Evolutionary conservation across 1,140 invertebrate genomes (phyloP).

Genomic region (Drosophila santomea): DNA sequence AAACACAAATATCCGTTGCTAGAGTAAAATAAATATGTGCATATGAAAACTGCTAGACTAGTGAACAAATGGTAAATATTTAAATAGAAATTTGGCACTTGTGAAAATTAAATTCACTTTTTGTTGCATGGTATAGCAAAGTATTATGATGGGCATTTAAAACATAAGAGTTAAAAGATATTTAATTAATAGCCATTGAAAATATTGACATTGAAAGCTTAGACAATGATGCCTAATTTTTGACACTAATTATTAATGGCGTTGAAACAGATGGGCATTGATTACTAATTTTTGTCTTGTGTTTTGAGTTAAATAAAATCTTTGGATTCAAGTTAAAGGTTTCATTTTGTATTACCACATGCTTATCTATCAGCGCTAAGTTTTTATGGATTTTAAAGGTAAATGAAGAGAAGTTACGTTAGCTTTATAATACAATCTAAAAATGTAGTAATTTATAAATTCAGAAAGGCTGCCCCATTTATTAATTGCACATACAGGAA

Average conservation of each 20-base stretch:
- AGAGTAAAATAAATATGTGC: background rate
- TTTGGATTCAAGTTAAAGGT: background rate
- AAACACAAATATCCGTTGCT: background rate
- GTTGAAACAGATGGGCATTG: background rate
- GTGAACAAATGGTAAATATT: constrained; percentile 14
- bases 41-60: constrained; percentile 2
- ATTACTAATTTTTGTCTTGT: background rate
- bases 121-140: background rate
- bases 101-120: constrained; percentile 14
- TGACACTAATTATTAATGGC: background rate
- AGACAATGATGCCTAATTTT: constrained; percentile 7
- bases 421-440: no score
- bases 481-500: no score
- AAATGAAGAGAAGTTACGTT: no score
- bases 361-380: background rate
- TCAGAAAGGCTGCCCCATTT: no score
- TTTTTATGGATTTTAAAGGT: background rate
- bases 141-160: constrained; percentile 20
- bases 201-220: background rate
- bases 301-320: constrained; percentile 11
- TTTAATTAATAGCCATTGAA: background rate
- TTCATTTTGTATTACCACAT: no score
- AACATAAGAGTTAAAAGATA: background rate
- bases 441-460: no score
- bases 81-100: constrained; percentile 7